These are phyloP conservation scores for Dissostichus mawsoni DNA, from an alignment of 2,113 vertebrate species.

Conservation along the genomic window DNA sequence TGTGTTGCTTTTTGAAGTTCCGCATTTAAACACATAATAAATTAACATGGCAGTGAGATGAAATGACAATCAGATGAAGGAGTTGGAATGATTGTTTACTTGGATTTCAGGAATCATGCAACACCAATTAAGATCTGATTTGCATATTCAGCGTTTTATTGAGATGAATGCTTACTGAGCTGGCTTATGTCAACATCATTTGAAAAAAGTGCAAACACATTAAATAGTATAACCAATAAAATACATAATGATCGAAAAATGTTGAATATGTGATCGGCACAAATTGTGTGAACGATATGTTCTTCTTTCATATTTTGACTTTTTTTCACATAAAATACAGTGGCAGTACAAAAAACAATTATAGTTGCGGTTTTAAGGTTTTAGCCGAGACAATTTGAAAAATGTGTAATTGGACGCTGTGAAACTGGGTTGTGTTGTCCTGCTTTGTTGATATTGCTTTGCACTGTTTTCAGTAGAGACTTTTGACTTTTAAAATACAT, in stretches of 20 bases:
- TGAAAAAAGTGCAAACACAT: not conserved
- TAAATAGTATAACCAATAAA: conserved; percentile 4
- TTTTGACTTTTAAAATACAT: not conserved
- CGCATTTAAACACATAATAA: not conserved
- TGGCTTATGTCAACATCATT: conserved; percentile 2
- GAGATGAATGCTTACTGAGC: conserved; percentile 3
- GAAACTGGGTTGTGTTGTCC: not conserved
- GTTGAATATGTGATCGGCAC: not conserved
- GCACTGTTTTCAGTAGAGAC: not conserved
- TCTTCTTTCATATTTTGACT: not conserved
- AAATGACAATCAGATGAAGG: conserved; percentile 30
- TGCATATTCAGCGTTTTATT: conserved; percentile 28
- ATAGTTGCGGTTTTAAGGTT: not conserved
- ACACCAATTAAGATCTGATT: conserved; percentile 25
- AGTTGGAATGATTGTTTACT: conserved; percentile 20
- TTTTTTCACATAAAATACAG: not conserved
- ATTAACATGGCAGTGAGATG: conserved; percentile 10
- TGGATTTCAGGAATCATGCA: conserved; percentile 17
- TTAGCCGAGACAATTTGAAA: not conserved
- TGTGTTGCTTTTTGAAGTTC: not conserved
- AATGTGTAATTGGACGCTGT: not conserved
- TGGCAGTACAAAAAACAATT: not conserved
- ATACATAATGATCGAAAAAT: not conserved
- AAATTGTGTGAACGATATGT: not conserved
- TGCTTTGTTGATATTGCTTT: not conserved